Base-by-base conservation (phyloP, 2,113 vertebrate species). In the Brienomyrus longianalis region DNA sequence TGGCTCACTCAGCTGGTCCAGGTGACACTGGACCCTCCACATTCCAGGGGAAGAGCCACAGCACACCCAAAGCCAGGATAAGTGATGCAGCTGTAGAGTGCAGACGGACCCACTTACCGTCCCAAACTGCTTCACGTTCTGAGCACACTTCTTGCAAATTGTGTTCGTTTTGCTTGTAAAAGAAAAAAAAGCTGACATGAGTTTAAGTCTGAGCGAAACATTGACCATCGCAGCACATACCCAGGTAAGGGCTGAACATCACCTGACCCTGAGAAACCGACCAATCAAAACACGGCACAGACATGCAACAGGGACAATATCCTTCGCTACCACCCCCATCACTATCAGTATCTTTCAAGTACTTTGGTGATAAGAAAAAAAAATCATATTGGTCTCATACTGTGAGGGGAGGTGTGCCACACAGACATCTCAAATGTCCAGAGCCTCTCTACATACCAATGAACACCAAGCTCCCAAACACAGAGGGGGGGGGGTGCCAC, bases 131-230 rank as follows among this genome's bases (percentile, higher is more conserved):
- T 99, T 99, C 92, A 99, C 98, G 59, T 99, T 99, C 93, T 99
- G 98, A 91, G 98, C 98, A 90, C 98, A 99, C 89, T 99, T 99
- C 96, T 99, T 99, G 96, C 98, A 99, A 95, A 99, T 99, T 83
- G 98, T 99, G 88, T 99, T 98, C 23, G 98, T 99, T 97, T 99
- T 99, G 94, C 98, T 99, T 31, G 93, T 1, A 92, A 94, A 92
- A 93, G 92, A n/a, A 92, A 90, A 90, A 39, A 13, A 86, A 17
- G 88, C 1, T 13, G 19, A 31, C 23, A 88, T 62, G 10, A 91
- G 17, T 62, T 70, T 1, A 13, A 84, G 0, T 8, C 13, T 88
- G 1, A 0, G 74, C 13, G 27, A 88, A 0, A 23, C 23, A 77
- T 6, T 5, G 6, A 43, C 19, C 9, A 48, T n/a, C 45, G 48